Conservation (phyloP, 2,888 invertebrate genomes). For the Lasioglossum marginatum region DNA sequence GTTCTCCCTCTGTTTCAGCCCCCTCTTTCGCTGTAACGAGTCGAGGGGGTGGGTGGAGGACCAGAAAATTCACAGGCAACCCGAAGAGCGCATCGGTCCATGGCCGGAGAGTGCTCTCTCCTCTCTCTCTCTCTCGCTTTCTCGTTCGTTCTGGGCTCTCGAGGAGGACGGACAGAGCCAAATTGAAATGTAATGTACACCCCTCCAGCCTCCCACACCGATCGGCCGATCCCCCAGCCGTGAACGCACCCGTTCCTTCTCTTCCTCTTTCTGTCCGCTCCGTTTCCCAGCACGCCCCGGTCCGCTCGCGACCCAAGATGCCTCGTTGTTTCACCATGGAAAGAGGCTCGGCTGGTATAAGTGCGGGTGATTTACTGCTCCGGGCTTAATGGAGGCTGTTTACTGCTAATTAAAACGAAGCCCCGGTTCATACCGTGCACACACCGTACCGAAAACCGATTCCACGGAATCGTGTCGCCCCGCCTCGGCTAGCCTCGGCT, state of each 20-base stretch:
- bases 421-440: constrained; percentile 77
- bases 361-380: constrained; percentile 82
- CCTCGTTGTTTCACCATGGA: constrained; percentile 56
- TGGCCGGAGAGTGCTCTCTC: constrained; percentile 71
- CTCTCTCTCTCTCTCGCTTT: constrained; percentile 49
- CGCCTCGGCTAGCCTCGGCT: constrained; percentile 1
- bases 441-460: constrained; percentile 72
- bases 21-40: not conserved
- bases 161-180: constrained; percentile 77
- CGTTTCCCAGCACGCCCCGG: constrained; percentile 15
- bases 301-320: constrained; percentile 63
- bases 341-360: constrained; percentile 72
- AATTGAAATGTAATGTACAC: constrained; percentile 82
- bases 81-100: constrained; percentile 68
- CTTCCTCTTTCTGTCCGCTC: constrained; percentile 21
- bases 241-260: constrained; percentile 26
- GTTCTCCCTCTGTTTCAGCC: constrained; percentile 11
- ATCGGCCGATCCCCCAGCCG: constrained; percentile 50
- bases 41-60: constrained; percentile 44
- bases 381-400: constrained; percentile 83
- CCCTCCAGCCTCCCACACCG: constrained; percentile 58
- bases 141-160: constrained; percentile 22
- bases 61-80: constrained; percentile 71
- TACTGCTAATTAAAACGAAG: constrained; percentile 84
- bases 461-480: constrained; percentile 64